These are phyloP conservation scores for Probaryconus sp. DNA, from an alignment of 1,140 invertebrate species.

Conservation along the genomic window DNA sequence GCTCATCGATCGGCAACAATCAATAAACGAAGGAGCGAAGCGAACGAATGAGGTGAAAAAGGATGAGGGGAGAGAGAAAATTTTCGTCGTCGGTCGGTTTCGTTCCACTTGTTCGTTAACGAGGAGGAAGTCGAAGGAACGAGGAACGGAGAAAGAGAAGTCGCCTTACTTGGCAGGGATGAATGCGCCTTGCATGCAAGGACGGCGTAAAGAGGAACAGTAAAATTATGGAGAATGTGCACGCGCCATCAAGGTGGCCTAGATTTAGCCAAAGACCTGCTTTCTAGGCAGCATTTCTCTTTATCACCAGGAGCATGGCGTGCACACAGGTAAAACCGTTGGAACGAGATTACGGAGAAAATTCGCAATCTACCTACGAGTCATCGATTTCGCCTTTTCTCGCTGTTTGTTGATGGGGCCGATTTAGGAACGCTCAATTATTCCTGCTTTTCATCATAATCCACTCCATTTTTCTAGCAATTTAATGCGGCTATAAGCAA, in stretches of 20 bases:
- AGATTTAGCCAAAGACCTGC: conserved; percentile 77
- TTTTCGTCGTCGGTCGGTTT: no score
- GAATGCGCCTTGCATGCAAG: conserved; percentile 62
- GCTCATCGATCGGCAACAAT: no score
- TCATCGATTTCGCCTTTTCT: conserved; percentile 55
- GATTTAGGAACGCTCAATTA: no score
- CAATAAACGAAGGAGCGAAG: no score
- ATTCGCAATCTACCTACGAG: conserved; percentile 47
- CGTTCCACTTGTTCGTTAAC: no score
- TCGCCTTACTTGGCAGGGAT: conserved; percentile 36
- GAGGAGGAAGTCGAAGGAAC: neutral
- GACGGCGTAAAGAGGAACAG: conserved; percentile 71
- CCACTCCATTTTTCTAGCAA: no score
- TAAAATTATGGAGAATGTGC: conserved; percentile 77
- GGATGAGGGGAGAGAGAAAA: neutral
- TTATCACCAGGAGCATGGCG: conserved; percentile 72
- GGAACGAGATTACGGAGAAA: conserved; percentile 68
- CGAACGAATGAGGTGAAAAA: no score
- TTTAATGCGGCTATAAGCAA: no score
- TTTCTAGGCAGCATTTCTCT: conserved; percentile 79
- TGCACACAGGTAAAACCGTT: conserved; percentile 66
- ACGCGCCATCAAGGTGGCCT: conserved; percentile 75
- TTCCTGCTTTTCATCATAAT: neutral
- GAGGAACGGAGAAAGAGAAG: conserved; percentile 11
- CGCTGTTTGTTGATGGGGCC: conserved; percentile 10